Base-by-base conservation (phyloP, 2,888 invertebrate species). In the Halictus ligatus region DNA sequence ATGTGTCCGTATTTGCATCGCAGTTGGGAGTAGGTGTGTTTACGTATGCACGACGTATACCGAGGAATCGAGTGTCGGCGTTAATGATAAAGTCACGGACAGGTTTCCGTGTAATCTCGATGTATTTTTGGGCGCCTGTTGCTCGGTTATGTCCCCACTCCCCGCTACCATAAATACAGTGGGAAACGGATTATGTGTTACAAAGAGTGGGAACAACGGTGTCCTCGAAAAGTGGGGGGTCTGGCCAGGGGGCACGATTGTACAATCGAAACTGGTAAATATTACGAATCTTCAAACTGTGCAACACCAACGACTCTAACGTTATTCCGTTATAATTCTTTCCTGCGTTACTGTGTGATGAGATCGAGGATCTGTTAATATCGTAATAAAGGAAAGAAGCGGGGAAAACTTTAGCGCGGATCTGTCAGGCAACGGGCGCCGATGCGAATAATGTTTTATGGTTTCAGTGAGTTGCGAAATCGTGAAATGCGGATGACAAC, bases 61-160 rank as follows among this genome's bases (percentile, higher is more conserved):
- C 64, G 29, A 18, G 29, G 18, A 64, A 18, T 64, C 29, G 15
- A 8, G 64, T 18, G 64, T 2, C 64, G 60, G 6, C 10, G 8
- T 15, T 15, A 10, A 6, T 77, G 60, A 58, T 58, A 54, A 29
- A 84, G 67, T 46, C 43, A 10, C 15, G 77, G 29, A 25, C 50
- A 13, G 54, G 13, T 50, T 74, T 5, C 64, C 54, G 7, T 79
- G 21, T 50, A 48, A 46, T 25, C 35, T 13, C 12, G 72, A 54
- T 69, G 54, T 60, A 67, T 81, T 77, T 78, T 72, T 12, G 75
- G 54, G 13, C 43, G 78, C 73, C 78, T 79, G 84, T 86, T 81
- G 81, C 78, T 84, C 43, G 76, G 64, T 1, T 64, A 46, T 15
- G 46, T 58, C 35, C 40, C 43, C 75, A 25, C 69, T 21, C 8